A percentile compares a stretch with the other conserved stretches of the same genome.
Evolutionary conservation across 2,113 vertebrate genomes (phyloP).

Genomic region (Syrrhaptes paradoxus): DNA sequence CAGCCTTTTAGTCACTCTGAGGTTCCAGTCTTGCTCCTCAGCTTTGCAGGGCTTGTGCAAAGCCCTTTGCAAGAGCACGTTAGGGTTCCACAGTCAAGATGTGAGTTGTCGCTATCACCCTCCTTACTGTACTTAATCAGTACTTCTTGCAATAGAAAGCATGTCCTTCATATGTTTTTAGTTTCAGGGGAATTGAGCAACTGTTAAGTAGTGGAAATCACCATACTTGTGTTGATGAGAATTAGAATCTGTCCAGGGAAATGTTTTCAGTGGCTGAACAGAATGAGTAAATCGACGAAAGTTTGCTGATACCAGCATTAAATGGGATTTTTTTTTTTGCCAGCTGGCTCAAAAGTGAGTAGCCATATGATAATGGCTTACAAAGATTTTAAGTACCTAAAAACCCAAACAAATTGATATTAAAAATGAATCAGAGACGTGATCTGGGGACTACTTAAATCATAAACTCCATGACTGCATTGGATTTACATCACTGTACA

Average conservation of each 20-base stretch:
- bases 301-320: not conserved
- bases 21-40: not conserved
- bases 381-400: not conserved
- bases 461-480: not conserved
- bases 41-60: not conserved
- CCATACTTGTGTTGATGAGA: not conserved
- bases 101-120: not conserved
- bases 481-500: not conserved
- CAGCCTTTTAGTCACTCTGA: not conserved
- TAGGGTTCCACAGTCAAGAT: not conserved
- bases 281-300: not conserved
- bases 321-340: not conserved
- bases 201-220: not conserved
- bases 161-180: not conserved
- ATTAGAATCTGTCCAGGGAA: not conserved
- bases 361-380: not conserved
- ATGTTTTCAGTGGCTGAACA: not conserved
- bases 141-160: not conserved
- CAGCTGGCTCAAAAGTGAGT: not conserved
- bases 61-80: not conserved
- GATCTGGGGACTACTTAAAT: not conserved
- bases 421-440: not conserved
- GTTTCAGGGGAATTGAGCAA: not conserved
- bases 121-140: not conserved
- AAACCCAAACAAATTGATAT: not conserved